Conservation (phyloP, 2,113 vertebrate species). For the Acanthisitta chloris region DNA sequence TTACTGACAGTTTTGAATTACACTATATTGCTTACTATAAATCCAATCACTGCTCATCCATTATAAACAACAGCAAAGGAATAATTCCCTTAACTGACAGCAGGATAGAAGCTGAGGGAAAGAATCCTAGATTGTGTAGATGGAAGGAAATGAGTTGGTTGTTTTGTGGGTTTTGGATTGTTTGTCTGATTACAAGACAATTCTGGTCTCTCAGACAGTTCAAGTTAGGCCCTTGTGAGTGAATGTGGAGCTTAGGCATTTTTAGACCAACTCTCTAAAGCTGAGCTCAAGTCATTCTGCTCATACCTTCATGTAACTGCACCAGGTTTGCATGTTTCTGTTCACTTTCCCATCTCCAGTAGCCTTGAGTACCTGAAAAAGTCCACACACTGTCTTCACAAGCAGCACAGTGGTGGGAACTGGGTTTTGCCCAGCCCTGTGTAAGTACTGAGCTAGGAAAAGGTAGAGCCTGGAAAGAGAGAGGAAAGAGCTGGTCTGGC, state of each 20-base stretch:
- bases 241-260: not conserved
- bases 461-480: not conserved
- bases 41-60: not conserved
- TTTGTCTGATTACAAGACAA: not conserved
- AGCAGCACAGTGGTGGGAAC: rapidly evolving
- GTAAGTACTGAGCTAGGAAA: not conserved
- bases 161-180: not conserved
- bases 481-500: rapidly evolving
- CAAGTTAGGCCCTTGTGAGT: not conserved
- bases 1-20: not conserved
- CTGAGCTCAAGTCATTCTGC: not conserved
- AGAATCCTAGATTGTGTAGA: not conserved
- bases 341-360: not conserved
- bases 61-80: not conserved
- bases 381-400: rapidly evolving
- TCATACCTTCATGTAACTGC: not conserved
- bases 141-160: not conserved
- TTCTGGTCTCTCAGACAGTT: not conserved
- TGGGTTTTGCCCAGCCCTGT: not conserved
- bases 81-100: not conserved
- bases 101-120: not conserved
- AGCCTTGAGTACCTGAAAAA: not conserved
- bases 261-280: not conserved
- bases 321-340: not conserved
- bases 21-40: not conserved